phyloP scores from a whole-genome alignment of 2,797 vertebrate species.

The Adelosebastes latens region DNA sequence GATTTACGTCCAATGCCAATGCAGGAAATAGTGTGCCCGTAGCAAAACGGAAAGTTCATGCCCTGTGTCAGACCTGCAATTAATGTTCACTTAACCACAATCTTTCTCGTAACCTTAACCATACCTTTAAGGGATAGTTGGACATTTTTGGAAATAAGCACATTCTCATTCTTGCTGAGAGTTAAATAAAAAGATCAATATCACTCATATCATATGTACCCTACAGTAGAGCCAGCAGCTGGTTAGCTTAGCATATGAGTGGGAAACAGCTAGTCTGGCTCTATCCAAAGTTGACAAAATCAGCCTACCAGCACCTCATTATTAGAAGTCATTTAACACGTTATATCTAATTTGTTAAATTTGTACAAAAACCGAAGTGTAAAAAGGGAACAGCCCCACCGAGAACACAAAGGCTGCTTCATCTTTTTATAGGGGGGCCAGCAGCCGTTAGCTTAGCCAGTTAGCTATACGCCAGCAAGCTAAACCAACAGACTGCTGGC shows the following conservation, averaged over 20 bases:
- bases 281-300: background rate
- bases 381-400: background rate
- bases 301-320: background rate
- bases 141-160: background rate
- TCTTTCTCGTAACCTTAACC: background rate
- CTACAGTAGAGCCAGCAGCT: background rate
- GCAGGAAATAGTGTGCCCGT: background rate
- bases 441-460: background rate
- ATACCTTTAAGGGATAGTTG: background rate
- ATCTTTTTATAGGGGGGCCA: background rate
- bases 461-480: background rate
- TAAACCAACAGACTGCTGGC: background rate
- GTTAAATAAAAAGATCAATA: background rate
- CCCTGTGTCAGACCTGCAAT: background rate
- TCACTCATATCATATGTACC: too few relatives aligned
- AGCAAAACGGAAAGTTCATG: background rate
- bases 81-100: background rate
- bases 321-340: background rate
- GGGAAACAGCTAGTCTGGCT: background rate
- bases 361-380: background rate
- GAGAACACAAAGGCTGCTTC: background rate
- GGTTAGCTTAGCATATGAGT: background rate
- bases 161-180: background rate
- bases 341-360: background rate
- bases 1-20: background rate